Conservation (phyloP, 1,140 invertebrate species). For the Phenacoccus solenopsis region DNA sequence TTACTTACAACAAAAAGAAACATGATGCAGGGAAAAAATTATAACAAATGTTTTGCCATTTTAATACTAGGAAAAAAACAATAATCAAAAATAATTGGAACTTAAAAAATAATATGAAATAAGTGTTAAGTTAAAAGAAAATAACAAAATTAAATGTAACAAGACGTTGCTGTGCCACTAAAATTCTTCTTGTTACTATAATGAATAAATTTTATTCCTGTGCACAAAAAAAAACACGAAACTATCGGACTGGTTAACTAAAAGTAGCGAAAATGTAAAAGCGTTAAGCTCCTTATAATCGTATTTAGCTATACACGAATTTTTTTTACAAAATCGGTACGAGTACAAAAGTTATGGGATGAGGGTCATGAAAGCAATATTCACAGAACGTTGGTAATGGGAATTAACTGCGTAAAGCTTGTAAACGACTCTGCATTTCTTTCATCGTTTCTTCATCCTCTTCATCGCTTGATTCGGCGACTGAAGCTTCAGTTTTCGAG, state of each 20-base stretch:
- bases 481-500: slow-evolving; percentile 39
- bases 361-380: not conserved
- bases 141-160: not conserved
- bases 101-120: not conserved
- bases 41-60: not conserved
- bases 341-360: not conserved
- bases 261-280: not conserved
- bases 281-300: not conserved
- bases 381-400: not conserved
- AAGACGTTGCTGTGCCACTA: no score
- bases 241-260: not conserved
- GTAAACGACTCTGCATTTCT: slow-evolving; percentile 71
- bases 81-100: not conserved
- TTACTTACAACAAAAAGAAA: not conserved
- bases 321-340: not conserved
- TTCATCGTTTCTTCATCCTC: slow-evolving; percentile 67
- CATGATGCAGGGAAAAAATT: not conserved
- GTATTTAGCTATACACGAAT: not conserved
- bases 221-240: no score
- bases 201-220: no score
- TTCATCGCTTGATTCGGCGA: slow-evolving; percentile 37
- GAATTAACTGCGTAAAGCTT: slow-evolving; percentile 49
- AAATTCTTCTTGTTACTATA: no score
- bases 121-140: not conserved
- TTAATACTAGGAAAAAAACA: not conserved